These are phyloP conservation scores for Meteorus cinctellus DNA, from an alignment of 2,888 invertebrate species.

Conservation along the genomic window DNA sequence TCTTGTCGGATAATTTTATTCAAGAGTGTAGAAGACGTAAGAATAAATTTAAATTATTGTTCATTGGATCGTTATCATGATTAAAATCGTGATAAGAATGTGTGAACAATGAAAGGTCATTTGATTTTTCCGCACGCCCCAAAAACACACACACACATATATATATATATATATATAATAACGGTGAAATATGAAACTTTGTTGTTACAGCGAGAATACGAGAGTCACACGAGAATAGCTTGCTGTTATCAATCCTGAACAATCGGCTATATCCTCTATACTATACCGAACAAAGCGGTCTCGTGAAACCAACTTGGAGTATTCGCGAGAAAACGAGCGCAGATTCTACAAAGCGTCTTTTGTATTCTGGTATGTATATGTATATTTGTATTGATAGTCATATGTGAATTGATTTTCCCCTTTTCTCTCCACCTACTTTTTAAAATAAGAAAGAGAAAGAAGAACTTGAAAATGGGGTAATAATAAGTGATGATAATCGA, in stretches of 20 bases:
- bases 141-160: not conserved
- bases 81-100: too few relatives aligned
- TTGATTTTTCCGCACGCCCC: too few relatives aligned
- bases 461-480: not conserved
- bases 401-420: slow-evolving; percentile 50
- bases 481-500: slow-evolving; percentile 29
- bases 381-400: slow-evolving; percentile 23
- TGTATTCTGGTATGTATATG: slow-evolving; percentile 39
- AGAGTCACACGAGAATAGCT: not conserved
- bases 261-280: slow-evolving; percentile 46
- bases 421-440: slow-evolving; percentile 29
- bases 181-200: slow-evolving; percentile 2
- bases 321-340: slow-evolving; percentile 35
- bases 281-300: slow-evolving; percentile 26
- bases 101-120: too few relatives aligned
- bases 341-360: slow-evolving; percentile 48
- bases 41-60: too few relatives aligned
- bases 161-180: not conserved
- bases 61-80: too few relatives aligned
- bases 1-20: too few relatives aligned
- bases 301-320: slow-evolving; percentile 48
- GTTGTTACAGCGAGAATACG: not conserved
- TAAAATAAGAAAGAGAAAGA: not conserved
- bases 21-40: too few relatives aligned
- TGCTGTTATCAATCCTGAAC: slow-evolving; percentile 50